phyloP scores from a whole-genome alignment of 2,113 vertebrate genomes.

The Peromyscus maniculatus region DNA sequence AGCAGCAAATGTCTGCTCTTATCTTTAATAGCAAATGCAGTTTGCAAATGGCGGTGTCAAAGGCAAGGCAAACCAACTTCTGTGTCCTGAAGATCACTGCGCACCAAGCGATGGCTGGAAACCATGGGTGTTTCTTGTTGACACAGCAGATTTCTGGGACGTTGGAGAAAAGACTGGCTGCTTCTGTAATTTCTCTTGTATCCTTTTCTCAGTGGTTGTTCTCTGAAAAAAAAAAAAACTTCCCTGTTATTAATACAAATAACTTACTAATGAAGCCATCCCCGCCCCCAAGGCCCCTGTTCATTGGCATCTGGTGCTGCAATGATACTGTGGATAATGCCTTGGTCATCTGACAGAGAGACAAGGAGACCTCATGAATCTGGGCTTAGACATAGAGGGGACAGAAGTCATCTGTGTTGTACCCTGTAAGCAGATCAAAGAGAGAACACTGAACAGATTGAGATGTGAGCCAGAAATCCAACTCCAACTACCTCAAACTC shows the following conservation, averaged over 20 bases:
- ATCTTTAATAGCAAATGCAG: neutral
- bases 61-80: neutral
- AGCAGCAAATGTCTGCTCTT: neutral
- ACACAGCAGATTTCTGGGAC: neutral
- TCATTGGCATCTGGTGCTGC: too few relatives aligned
- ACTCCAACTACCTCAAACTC: neutral
- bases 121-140: neutral
- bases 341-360: neutral
- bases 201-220: neutral
- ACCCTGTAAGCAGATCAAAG: neutral
- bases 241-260: too few relatives aligned
- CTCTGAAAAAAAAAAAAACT: neutral
- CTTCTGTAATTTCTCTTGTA: neutral
- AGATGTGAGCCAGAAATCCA: neutral
- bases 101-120: neutral
- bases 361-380: neutral
- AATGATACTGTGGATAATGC: neutral
- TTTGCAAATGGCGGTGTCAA: neutral
- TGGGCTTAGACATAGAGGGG: neutral
- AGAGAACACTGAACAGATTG: neutral
- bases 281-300: neutral
- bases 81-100: neutral
- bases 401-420: neutral
- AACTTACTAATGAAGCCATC: neutral
- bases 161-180: neutral